Evolutionary conservation across 2,113 vertebrate genomes (phyloP).

Genomic region (Origma solitaria): DNA sequence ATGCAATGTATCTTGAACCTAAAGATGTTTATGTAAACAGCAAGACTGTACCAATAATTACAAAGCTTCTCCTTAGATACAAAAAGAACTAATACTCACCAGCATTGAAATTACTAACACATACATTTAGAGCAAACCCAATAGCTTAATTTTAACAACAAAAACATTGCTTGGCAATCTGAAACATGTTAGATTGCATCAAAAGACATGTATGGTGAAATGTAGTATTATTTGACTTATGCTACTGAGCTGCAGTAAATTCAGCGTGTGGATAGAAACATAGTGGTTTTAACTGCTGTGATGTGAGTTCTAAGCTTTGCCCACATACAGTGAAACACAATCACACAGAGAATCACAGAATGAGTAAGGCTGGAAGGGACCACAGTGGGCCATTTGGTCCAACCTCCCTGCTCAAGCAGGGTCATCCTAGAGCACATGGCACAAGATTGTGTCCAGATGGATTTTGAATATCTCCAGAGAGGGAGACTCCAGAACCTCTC

Average conservation of each 20-base stretch:
- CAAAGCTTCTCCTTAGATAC: not conserved
- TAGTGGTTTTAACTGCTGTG: not conserved
- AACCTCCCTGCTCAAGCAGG: not conserved
- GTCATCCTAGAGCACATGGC: not conserved
- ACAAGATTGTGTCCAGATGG: not conserved
- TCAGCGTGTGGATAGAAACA: not conserved
- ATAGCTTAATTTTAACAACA: not conserved
- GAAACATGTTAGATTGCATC: not conserved
- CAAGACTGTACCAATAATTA: not conserved
- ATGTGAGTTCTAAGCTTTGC: not conserved
- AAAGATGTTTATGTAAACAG: not conserved
- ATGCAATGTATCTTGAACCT: not conserved
- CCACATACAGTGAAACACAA: not conserved
- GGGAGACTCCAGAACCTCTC: not conserved
- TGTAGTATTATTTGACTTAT: not conserved
- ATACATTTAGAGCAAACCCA: not conserved
- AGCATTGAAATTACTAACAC: not conserved
- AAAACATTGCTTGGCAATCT: not conserved
- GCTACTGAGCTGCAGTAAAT: not conserved
- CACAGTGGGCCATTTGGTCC: not conserved
- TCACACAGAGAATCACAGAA: not conserved
- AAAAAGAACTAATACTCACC: not conserved
- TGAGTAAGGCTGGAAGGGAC: not conserved
- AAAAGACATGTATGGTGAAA: not conserved
- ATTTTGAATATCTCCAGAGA: not conserved